Base-by-base conservation (phyloP, 2,888 invertebrate genomes). In the Panopea generosa region DNA sequence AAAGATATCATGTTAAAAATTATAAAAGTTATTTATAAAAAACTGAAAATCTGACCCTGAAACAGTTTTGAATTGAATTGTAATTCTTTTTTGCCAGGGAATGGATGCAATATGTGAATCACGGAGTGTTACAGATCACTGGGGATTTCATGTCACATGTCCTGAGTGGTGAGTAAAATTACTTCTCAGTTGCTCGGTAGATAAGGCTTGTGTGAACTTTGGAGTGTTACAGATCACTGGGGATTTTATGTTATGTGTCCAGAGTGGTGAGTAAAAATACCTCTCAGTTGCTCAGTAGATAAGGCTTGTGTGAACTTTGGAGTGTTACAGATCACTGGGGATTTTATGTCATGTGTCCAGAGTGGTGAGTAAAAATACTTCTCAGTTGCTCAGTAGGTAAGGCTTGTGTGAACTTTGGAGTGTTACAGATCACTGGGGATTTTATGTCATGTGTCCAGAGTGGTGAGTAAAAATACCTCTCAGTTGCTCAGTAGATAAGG, bases 101-200 rank as follows among this genome's bases (percentile, higher is more conserved):
- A 91, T 97, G 97, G 92, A 92, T 96, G 86, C 97, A 97, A 92
- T 97, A 97, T 92, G 95, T 97, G 68, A 95, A 96, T 85, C 94
- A 96, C 86, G 96, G 96, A 90, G 96, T 97, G 50, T 96, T 97
- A 85, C 96, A 97, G 89, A 93, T 97, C 82, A 97, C 90, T n/a
- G 86, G 86, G 24, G 85, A 85, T 22, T 90, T 91, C 76, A 85
- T 89, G 77, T 84, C 84, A 6, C 84, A 87, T 57, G 57, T 85
- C 22, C 57, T 90, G 55, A 81, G 84, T 63, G 90, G 90, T 87
- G 83, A 59, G 62, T 22, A 6, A 26, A n/a, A n/a, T n/a, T n/a
- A n/a, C n/a, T n/a, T n/a, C n/a, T n/a, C n/a, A n/a, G n/a, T n/a
- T 83, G 82, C 2, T 92, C 94, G 95, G 79, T 95, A 95, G 91